Percentiles rank a stretch among this genome's conserved stretches.
Conservation (phyloP, 2,797 vertebrate species). For the Uromys caudimaculatus region DNA sequence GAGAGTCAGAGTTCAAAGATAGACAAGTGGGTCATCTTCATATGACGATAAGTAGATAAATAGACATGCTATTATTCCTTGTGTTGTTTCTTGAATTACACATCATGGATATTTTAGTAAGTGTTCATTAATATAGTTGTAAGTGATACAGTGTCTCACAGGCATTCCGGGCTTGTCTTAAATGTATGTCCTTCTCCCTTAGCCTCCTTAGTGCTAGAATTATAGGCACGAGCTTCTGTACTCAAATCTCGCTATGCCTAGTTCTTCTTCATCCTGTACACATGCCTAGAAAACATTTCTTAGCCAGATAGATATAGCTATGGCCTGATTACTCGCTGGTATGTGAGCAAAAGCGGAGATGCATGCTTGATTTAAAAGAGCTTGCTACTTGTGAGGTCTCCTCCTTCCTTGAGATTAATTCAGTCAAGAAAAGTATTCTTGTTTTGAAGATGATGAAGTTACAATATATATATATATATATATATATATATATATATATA, state of each 20-base stretch:
- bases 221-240: background rate
- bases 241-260: too few species aligned
- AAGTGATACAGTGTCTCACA: background rate
- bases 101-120: background rate
- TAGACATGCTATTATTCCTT: background rate
- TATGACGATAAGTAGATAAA: background rate
- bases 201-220: background rate
- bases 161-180: background rate
- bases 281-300: too few species aligned
- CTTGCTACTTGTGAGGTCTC: background rate
- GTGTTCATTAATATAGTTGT: background rate
- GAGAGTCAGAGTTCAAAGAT: background rate
- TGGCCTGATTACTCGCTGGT: background rate
- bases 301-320: background rate
- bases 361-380: background rate
- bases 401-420: background rate
- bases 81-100: constrained; percentile 13
- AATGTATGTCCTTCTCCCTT: background rate
- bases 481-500: too few species aligned
- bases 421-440: background rate
- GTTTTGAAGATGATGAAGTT: background rate
- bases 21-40: background rate
- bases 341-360: background rate
- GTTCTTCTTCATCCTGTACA: background rate
- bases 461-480: background rate